phyloP scores from a whole-genome alignment of 2,797 vertebrate genomes.

The Sardinella longiceps region DNA sequence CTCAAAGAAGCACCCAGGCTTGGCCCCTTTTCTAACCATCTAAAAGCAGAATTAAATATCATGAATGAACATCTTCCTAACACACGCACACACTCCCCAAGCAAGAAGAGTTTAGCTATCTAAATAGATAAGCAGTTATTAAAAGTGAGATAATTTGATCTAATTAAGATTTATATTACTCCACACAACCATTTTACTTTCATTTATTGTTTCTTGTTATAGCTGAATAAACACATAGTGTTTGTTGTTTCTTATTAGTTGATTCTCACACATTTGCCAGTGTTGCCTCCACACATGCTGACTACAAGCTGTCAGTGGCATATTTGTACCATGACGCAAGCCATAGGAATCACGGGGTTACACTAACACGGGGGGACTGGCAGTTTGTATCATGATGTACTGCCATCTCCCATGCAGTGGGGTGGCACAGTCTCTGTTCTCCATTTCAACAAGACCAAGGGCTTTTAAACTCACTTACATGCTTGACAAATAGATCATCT shows the following conservation, averaged over 20 bases:
- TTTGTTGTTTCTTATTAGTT: background rate
- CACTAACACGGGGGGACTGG: background rate
- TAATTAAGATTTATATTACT: background rate
- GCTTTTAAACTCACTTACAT: conserved; percentile 45
- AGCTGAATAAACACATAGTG: conserved; percentile 6
- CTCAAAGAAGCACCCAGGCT: no score
- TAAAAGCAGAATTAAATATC: no score
- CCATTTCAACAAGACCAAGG: conserved; percentile 35
- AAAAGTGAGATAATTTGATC: no score
- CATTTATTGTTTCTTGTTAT: background rate
- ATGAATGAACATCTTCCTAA: background rate
- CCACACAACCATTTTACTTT: background rate
- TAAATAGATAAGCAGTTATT: no score
- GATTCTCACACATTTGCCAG: background rate
- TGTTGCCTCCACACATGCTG: conserved; percentile 4
- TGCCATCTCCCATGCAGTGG: background rate
- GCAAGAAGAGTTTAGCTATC: background rate
- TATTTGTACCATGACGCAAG: background rate
- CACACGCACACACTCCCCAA: no score
- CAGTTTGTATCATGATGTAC: background rate
- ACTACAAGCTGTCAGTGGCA: background rate
- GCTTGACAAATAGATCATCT: conserved; percentile 48
- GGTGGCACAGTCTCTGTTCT: background rate
- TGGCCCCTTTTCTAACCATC: no score
- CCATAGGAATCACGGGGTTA: background rate